Conservation (phyloP, 1,140 invertebrate genomes). For the Drosophila sturtevanti region DNA sequence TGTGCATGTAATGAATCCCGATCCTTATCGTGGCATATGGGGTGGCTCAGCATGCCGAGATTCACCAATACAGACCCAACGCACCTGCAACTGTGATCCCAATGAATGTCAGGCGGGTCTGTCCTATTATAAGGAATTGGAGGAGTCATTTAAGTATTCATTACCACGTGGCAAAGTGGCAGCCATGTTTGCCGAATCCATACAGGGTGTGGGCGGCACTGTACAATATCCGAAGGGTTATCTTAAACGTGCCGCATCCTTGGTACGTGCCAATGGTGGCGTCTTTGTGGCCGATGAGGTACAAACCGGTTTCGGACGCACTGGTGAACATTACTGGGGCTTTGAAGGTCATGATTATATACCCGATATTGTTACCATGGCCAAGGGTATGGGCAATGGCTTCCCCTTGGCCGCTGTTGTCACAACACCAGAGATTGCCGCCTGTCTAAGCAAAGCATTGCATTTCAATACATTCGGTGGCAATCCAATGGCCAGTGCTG, state of each 20-base stretch:
- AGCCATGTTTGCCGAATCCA: constrained; percentile 96
- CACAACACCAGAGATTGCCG: constrained; percentile 90
- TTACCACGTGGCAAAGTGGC: constrained; percentile 90
- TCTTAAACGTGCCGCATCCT: constrained; percentile 91
- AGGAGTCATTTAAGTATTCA: constrained; percentile 90
- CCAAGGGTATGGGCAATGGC: constrained; percentile 94
- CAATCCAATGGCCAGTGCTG: constrained; percentile 94
- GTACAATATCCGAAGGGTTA: constrained; percentile 96
- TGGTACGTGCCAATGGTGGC: constrained; percentile 91
- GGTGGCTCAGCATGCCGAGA: constrained; percentile 94
- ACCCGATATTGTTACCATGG: constrained; percentile 97
- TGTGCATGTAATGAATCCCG: constrained; percentile 95
- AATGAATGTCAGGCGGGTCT: constrained; percentile 88
- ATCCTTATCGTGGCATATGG: constrained; percentile 94
- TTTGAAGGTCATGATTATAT: constrained; percentile 93
- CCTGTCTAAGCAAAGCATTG: constrained; percentile 88
- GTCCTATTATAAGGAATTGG: constrained; percentile 92
- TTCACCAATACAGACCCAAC: constrained; percentile 90
- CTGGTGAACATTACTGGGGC: constrained; percentile 97
- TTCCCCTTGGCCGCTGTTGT: constrained; percentile 97
- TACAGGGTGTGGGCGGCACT: constrained; percentile 95
- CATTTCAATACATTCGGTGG: constrained; percentile 98
- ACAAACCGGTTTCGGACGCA: constrained; percentile 97
- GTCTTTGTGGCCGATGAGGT: constrained; percentile 97
- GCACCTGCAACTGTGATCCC: constrained; percentile 87